Base-by-base conservation (phyloP, 2,797 vertebrate genomes). In the Acestrorhynchus altus region DNA sequence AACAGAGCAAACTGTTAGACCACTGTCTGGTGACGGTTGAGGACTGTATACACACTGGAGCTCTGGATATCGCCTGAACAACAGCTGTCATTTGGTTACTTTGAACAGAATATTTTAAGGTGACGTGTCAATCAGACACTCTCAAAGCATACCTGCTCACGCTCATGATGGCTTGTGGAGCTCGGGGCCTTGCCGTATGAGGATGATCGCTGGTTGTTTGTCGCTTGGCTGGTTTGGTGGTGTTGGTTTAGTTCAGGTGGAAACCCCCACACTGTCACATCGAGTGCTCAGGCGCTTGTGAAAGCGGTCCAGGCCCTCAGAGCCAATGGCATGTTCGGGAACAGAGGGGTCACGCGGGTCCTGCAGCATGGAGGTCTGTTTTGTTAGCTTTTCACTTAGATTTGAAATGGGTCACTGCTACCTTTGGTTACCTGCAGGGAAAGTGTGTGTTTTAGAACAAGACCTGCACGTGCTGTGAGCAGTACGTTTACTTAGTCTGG, bases 371-470 rank as follows among this genome's bases (percentile, higher is more conserved):
- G 47, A 31, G 9, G 44, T 18, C 20, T 28, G 47, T 69, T 69
- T 69, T 69, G 46, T 51, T 69, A 35, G 47, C 26, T 26, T 31
- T 69, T 52, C 26, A 51, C 66, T 51, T 52, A 69, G 51, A 52
- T 69, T 52, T 52, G 26, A 35, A 69, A 52, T 52, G 8, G 22
- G 24, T 49, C 24, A 9, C 46, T 51, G 28, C 66, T 51, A 68
- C 26, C 65, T 68, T 68, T 68, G 65, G 26, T 18, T 46, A 42
- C 18, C 10, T 63, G 57, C 31, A 8, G 10, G 8, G 26, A 51
- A 3, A 51, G 26, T 22, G 7, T 22, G 7, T 49, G 22, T n/a
- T 49, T 68, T 67, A 31, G 64, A 13, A 46, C 42, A 22, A 44
- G n/a, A 24, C 60, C 10, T 22, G 12, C n/a, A 22, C 0, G 61